Conservation (phyloP, 2,888 invertebrate genomes). For the Trichopria drosophilae region DNA sequence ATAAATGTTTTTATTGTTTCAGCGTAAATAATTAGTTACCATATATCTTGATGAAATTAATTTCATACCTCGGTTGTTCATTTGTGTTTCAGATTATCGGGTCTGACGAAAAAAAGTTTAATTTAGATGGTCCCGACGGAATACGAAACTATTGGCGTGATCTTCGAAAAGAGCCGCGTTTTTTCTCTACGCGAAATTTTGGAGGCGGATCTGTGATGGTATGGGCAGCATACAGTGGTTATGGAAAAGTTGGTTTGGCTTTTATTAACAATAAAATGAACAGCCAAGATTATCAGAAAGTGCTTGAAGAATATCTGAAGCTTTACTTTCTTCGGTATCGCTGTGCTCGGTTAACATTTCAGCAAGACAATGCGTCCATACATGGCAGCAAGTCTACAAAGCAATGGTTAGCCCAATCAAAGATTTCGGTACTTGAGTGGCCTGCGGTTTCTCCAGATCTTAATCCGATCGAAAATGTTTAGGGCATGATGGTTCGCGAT, state of each 20-base stretch:
- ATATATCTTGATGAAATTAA: neutral
- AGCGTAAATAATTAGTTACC: no score
- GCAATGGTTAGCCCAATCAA: constrained; percentile 6
- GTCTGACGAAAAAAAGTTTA: constrained; percentile 16
- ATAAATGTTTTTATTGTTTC: no score
- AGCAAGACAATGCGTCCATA: constrained; percentile 5
- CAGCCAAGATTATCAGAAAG: no score
- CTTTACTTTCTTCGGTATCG: constrained; percentile 4
- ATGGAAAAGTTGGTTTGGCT: neutral
- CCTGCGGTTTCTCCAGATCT: no score
- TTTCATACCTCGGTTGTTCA: neutral
- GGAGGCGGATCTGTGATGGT: no score
- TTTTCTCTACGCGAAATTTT: constrained; percentile 7
- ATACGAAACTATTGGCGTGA: neutral
- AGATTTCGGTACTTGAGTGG: constrained; percentile 10
- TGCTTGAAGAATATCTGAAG: no score
- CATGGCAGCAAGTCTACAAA: constrained; percentile 7
- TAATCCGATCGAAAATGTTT: no score
- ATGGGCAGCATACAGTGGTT: no score
- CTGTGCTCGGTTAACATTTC: constrained; percentile 6
- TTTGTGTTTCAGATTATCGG: constrained; percentile 7
- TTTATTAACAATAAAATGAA: constrained; percentile 1
- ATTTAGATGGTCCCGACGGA: constrained; percentile 17
- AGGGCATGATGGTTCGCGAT: constrained; percentile 11
- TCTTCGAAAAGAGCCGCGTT: no score